Evolutionary conservation across 2,797 vertebrate species (phyloP).

Genomic region (Cercopithecus hamlyni): DNA sequence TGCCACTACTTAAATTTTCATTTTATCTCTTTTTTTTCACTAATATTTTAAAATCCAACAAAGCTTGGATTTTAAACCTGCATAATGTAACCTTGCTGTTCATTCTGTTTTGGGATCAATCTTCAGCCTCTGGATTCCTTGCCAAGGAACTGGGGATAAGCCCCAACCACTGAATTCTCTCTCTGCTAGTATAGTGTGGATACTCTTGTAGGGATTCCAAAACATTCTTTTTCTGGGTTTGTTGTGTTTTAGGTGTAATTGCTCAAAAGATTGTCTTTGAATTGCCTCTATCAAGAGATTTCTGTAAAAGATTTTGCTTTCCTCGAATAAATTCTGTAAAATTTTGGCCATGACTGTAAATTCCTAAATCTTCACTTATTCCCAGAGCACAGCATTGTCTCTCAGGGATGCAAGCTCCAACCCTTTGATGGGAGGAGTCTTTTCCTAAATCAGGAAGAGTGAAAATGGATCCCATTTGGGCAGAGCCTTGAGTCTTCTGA

Average conservation of each 20-base stretch:
- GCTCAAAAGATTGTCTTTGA: neutral
- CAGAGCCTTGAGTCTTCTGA: neutral
- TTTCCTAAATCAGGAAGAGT: neutral
- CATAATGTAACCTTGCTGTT: neutral
- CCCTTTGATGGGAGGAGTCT: neutral
- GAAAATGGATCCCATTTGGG: neutral
- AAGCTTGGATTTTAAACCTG: neutral
- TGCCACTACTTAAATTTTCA: slow-evolving; percentile 7
- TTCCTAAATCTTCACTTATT: neutral
- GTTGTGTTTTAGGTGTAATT: neutral
- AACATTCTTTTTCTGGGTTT: neutral
- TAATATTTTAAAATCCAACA: neutral
- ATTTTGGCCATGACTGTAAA: neutral
- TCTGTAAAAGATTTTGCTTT: neutral
- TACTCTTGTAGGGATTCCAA: neutral
- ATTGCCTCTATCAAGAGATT: neutral
- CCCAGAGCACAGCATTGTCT: neutral
- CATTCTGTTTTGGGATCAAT: neutral
- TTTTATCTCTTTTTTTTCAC: neutral
- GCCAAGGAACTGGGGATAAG: neutral
- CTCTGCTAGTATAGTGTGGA: neutral
- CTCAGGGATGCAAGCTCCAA: neutral
- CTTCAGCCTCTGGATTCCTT: neutral
- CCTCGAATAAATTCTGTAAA: slow-evolving; percentile 4
- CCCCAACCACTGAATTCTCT: neutral